Percentiles rank a stretch among this genome's conserved stretches.
phyloP scores from a whole-genome alignment of 1,140 invertebrate species.

The Amphibalanus amphitrite region DNA sequence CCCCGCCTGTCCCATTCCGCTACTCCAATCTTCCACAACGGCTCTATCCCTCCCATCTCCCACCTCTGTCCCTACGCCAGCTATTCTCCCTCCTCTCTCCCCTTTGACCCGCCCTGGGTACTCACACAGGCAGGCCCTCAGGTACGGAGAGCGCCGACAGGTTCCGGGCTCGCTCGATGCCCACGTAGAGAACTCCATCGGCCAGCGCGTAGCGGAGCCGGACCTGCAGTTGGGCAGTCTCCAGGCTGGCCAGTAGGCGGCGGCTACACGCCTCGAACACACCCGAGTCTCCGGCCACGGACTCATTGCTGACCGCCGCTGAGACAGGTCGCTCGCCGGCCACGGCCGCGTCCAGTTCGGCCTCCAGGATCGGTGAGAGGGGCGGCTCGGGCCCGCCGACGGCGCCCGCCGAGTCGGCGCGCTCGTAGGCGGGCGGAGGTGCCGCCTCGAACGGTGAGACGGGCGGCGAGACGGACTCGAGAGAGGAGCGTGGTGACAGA shows the following conservation, averaged over 20 bases:
- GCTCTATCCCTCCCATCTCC: too few relatives aligned
- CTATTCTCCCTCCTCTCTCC: too few relatives aligned
- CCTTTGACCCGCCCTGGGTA: slow-evolving; percentile 20
- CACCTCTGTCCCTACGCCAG: too few relatives aligned
- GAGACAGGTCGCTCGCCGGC: slow-evolving; percentile 38
- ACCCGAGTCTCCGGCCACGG: slow-evolving; percentile 87
- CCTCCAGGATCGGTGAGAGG: slow-evolving; percentile 46
- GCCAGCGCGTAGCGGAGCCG: slow-evolving; percentile 26
- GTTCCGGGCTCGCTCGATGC: slow-evolving; percentile 75
- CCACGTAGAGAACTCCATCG: slow-evolving; percentile 62
- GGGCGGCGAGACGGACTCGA: slow-evolving; percentile 71
- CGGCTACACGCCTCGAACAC: slow-evolving; percentile 62
- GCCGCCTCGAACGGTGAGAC: slow-evolving; percentile 40
- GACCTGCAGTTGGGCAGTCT: slow-evolving; percentile 76
- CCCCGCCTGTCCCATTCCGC: too few relatives aligned
- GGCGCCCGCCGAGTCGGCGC: slow-evolving; percentile 1
- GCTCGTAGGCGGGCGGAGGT: neutral
- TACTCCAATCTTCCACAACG: too few relatives aligned
- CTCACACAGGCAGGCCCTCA: slow-evolving; percentile 56
- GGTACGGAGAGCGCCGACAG: slow-evolving; percentile 61
- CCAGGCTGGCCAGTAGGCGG: slow-evolving; percentile 34
- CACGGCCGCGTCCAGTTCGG: slow-evolving; percentile 17
- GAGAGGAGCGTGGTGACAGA: slow-evolving; percentile 60
- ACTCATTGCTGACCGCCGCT: slow-evolving; percentile 87
- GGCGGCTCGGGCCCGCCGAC: slow-evolving; percentile 33